Evolutionary conservation across 2,888 invertebrate species (phyloP).

Genomic region (Stegana nigrithorax): DNA sequence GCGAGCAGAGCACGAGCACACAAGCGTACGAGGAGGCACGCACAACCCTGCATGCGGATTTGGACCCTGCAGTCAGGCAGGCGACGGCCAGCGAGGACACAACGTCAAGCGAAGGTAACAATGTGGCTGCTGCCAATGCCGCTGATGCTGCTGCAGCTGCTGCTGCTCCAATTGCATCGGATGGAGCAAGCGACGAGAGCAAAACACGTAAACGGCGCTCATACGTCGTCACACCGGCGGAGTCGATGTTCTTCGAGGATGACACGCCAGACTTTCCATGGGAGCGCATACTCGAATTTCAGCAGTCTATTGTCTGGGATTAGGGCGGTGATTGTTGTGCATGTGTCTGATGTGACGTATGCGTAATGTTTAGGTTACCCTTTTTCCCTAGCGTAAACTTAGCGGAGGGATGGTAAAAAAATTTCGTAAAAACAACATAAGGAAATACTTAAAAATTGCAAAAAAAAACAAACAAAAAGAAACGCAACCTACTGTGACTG

Average conservation of each 20-base stretch:
- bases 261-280: conserved; percentile 80
- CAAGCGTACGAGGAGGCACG: conserved; percentile 42
- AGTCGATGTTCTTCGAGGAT: conserved; percentile 47
- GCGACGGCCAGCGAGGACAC: conserved; percentile 19
- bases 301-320: conserved; percentile 78
- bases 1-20: conserved; percentile 50
- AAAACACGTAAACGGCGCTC: conserved; percentile 47
- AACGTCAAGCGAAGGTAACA: conserved; percentile 24
- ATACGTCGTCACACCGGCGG: conserved; percentile 39
- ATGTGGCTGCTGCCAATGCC: not conserved
- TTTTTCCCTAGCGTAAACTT: too few relatives aligned
- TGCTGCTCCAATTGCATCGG: not conserved
- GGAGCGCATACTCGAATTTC: conserved; percentile 80
- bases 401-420: too few relatives aligned
- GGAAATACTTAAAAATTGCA: not conserved
- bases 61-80: conserved; percentile 13
- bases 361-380: conserved; percentile 3
- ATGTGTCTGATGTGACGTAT: not conserved
- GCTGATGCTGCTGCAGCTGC: conserved; percentile 16
- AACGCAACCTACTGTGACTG: conserved; percentile 58
- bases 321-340: too few relatives aligned
- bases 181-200: too few relatives aligned
- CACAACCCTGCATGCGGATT: conserved; percentile 47
- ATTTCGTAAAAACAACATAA: not conserved
- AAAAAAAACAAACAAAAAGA: conserved; percentile 15